Evolutionary conservation across 2,888 invertebrate genomes (phyloP), one percentile per base, ranked within the genome.

Genomic region (Megastigmus dorsalis): DNA sequence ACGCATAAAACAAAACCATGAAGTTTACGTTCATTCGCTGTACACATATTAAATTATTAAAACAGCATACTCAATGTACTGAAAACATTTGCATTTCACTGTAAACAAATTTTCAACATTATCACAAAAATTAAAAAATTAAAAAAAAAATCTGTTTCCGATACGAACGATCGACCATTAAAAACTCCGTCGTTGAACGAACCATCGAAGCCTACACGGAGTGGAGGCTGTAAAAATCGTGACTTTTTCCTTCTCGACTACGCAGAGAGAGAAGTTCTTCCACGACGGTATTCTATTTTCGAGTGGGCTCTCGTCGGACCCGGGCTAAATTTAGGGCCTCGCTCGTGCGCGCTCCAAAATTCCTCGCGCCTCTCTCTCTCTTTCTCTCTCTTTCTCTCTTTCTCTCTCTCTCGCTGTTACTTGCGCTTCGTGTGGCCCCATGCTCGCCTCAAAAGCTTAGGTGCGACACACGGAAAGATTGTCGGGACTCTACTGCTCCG

Each of bases 211-310:
- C n/a, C n/a, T n/a, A n/a, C n/a, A n/a, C n/a, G n/a, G 20, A 2
- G 18, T 5, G 15, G 18, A 41, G n/a, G 9, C 15, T 15, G 62
- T 18, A 48, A 75, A 66, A 70, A 70, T 38, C 66, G 20, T 59
- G 54, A 50, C 69, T 70, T 70, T 70, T 68, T 66, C 43, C 59
- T 18, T 63, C 52, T 33, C 45, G 45, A 18, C 23, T 26, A 18
- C 15, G 38, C 18, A n/a, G 15, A 23, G 68, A 50, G 52, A 66
- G n/a, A n/a, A n/a, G 72, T 68, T 76, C 55, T 38, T 76, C 68
- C 57, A 65, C 68, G 26, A 81, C 81, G 81, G 81, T 79, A 83
- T 83, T 85, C 87, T 88, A 88, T 88, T 88, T 87, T 84, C 76
- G 85, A 83, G 81, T 82, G 82, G 82, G 81, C 82, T 82, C 83